phyloP scores from a whole-genome alignment of 2,113 vertebrate genomes.

The Lanius ludovicianus region DNA sequence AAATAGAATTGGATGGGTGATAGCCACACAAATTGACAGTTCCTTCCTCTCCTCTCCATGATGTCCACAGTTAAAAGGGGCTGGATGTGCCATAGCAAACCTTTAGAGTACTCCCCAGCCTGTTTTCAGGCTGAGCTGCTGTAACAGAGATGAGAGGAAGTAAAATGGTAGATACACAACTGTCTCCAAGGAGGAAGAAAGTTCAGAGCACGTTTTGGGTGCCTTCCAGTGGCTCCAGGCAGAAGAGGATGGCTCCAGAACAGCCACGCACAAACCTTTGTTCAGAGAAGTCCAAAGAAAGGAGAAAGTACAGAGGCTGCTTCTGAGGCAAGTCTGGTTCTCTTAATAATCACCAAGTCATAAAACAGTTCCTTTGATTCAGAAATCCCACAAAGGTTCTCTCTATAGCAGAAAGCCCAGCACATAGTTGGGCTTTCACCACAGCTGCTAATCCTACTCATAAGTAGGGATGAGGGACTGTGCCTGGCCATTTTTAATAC shows the following conservation, averaged over 20 bases:
- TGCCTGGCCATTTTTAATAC: not conserved
- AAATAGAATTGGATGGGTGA: slow-evolving; percentile 47
- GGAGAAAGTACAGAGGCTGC: not conserved
- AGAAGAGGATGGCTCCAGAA: not conserved
- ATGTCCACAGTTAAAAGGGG: slow-evolving; percentile 59
- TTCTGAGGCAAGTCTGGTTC: not conserved
- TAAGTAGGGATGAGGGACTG: not conserved
- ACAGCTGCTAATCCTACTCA: not conserved
- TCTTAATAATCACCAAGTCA: not conserved
- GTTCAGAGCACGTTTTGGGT: not conserved
- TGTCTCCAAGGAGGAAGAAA: not conserved
- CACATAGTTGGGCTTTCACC: not conserved
- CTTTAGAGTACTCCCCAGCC: not conserved
- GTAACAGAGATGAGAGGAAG: not conserved
- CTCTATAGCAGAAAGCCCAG: slow-evolving; percentile 8
- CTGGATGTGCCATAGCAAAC: slow-evolving; percentile 44
- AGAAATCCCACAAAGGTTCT: not conserved
- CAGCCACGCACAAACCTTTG: not conserved
- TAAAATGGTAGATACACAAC: not conserved
- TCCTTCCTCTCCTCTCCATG: slow-evolving; percentile 81
- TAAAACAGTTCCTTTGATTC: not conserved
- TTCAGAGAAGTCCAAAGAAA: not conserved
- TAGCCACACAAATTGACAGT: slow-evolving; percentile 74
- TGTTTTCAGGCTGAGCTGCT: slow-evolving; percentile 11
- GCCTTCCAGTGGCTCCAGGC: slow-evolving; percentile 15